Evolutionary conservation across 2,797 vertebrate genomes (phyloP), one percentile per base, ranked within the genome.

Genomic region (Peromyscus aztecus): DNA sequence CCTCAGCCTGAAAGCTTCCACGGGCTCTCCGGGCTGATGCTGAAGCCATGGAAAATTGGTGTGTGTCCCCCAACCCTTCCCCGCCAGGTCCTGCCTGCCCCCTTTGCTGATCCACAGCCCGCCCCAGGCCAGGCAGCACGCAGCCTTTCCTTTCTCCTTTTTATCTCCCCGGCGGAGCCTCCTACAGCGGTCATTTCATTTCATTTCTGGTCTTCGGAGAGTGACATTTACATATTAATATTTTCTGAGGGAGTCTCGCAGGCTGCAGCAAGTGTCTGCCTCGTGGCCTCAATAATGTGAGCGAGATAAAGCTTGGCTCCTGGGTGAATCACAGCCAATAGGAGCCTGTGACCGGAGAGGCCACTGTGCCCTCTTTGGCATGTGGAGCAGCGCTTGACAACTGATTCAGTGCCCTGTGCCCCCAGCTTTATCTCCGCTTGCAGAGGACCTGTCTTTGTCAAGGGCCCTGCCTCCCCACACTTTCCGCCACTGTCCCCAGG

Each of bases 151-250:
- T 34, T 23, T 8, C 1, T 80, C 63, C 0, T 0, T 46, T 83
- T 37, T 96, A 98, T 98, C 98, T 96, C 90, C 85, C 94, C 93
- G 31, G 91, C 94, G 23, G 90, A 92, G 97, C 78, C 67, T 94
- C 97, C 89, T 14, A 63, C 95, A 89, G 88, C 86, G 27, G 88
- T 96, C 69, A 17, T 89, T 98, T 94, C 98, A 94, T 95, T 98
- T 97, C 98, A 96, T 92, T 19, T 57, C 98, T 97, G 98, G 98
- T 96, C 98, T 98, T 97, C 65, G 17, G 90, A 98, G 98, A 97
- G 97, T 98, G 98, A 98, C 98, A 98, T 98, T 98, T 98, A 98
- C 98, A 98, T 98, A 98, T 98, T 98, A 98, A 98, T 98, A 98
- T 98, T 98, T 98, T 98, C 98, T 86, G 46, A 55, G 98, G 97